phyloP scores from a whole-genome alignment of 2,797 vertebrate species.

The Clarias laeviceps region DNA sequence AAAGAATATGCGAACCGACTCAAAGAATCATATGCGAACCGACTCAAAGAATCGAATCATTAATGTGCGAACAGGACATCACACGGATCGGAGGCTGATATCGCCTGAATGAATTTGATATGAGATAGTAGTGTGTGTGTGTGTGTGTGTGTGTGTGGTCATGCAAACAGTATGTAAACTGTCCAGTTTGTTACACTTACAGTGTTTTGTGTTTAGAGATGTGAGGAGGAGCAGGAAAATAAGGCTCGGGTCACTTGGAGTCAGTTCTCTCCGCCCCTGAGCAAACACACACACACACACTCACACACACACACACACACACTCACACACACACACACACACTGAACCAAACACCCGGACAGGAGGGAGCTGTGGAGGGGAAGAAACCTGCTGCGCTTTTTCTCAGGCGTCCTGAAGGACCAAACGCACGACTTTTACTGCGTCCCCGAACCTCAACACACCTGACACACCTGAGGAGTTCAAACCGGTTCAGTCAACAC shows the following conservation, averaged over 20 bases:
- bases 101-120: not conserved
- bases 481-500: too few relatives aligned
- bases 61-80: too few relatives aligned
- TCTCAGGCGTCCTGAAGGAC: not conserved
- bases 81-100: not conserved
- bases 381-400: not conserved
- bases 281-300: too few relatives aligned
- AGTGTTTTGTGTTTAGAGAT: not conserved
- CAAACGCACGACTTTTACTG: not conserved
- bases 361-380: not conserved
- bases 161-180: constrained; percentile 13
- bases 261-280: constrained; percentile 1
- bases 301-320: too few relatives aligned
- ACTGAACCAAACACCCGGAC: not conserved
- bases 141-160: not conserved
- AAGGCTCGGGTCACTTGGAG: not conserved
- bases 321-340: too few relatives aligned
- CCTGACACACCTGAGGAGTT: not conserved
- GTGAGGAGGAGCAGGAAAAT: not conserved
- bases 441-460: not conserved
- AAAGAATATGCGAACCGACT: not conserved
- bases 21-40: not conserved
- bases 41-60: not conserved
- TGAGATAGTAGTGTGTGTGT: not conserved
- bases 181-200: not conserved